Conservation (phyloP, 2,888 invertebrate species). For the Abscondita cerata region DNA sequence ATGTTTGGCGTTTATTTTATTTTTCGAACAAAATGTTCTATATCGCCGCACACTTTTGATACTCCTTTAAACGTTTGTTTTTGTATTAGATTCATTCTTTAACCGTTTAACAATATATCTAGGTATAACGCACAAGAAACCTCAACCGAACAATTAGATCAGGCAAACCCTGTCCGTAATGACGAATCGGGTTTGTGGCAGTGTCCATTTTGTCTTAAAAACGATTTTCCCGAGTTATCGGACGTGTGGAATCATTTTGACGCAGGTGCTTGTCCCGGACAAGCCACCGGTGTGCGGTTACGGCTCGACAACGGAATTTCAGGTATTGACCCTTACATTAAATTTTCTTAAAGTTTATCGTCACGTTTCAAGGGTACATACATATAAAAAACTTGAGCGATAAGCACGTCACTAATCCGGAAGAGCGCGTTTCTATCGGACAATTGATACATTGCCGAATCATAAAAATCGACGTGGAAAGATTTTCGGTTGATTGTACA, state of each 20-base stretch:
- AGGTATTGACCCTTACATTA: conserved; percentile 60
- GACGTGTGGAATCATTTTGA: conserved; percentile 99
- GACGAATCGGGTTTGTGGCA: conserved; percentile 96
- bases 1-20: no score
- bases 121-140: conserved; percentile 86
- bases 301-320: conserved; percentile 87
- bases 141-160: conserved; percentile 92
- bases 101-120: no score
- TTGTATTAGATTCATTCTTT: no score
- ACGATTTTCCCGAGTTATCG: conserved; percentile 93
- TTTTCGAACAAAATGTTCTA: no score
- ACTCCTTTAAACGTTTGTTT: no score
- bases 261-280: conserved; percentile 93
- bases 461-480: conserved; percentile 94
- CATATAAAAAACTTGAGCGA: conserved; percentile 94
- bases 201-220: conserved; percentile 96
- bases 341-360: no score
- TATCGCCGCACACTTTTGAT: no score
- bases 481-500: conserved; percentile 93
- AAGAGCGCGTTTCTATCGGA: conserved; percentile 85
- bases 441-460: conserved; percentile 88
- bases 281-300: conserved; percentile 90
- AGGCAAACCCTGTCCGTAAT: conserved; percentile 94
- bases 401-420: conserved; percentile 90
- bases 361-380: conserved; percentile 81